Base-by-base conservation (phyloP, 2,888 invertebrate species). In the Idaea aversata region DNA sequence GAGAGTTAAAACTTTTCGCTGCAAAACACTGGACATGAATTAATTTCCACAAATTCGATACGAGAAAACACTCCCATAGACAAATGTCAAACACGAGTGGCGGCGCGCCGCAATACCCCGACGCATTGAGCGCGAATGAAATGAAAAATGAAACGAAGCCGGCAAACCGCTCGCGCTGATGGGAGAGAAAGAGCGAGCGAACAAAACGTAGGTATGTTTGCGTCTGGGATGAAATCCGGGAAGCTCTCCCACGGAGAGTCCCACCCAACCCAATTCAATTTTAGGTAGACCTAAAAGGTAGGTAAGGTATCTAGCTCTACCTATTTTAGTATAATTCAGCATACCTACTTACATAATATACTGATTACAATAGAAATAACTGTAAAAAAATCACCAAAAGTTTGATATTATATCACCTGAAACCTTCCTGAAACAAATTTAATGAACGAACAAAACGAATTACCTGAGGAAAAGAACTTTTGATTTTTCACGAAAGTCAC, bases 111-210 rank as follows among this genome's bases (percentile, higher is more conserved):
- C 80, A 80, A 69, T 67, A 47, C 70, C 80, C 72, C 86, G 86
- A 87, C 90, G 90, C 89, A 88, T 88, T 83, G 87, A 89, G 88
- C 90, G 90, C 88, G 89, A 91, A 90, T 87, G 89, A 87, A 91
- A 90, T 87, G 89, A 87, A 85, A 85, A 79, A 78, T 73, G 75
- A 79, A 79, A 75, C 71, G 69, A 73, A 66, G 65, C 57, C 57
- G 59, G 70, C 73, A 75, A 70, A 72, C 70, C 70, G 71, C 47
- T 47, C 74, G 69, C 73, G 25, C 25, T 25, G 25, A 25, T 25
- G 74, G 69, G 77, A 77, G 76, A 74, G 77, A 81, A 81, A 76
- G 81, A 82, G 80, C 75, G 71, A 80, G 72, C 69, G 72, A 64
- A 63, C 67, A 64, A 64, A 68, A 62, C 61, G 63, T 59, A 64